Evolutionary conservation across 2,113 vertebrate genomes (phyloP).

Genomic region (Rhegmatorhina hoffmannsi): DNA sequence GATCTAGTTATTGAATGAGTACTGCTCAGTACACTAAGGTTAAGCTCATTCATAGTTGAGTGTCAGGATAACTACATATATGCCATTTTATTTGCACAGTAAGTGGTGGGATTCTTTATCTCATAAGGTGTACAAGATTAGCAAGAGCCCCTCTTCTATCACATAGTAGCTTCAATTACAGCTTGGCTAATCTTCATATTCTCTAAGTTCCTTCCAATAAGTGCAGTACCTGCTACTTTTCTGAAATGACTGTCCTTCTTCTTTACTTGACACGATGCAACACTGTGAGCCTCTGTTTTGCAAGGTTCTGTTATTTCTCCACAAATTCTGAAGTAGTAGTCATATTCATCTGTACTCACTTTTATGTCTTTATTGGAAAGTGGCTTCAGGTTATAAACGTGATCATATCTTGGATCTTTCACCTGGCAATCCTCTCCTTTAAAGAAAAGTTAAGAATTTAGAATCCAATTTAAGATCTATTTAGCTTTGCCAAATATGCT

Average conservation of each 20-base stretch:
- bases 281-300: neutral
- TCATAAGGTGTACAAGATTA: neutral
- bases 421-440: conserved; percentile 88
- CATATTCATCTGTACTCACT: conserved; percentile 77
- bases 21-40: neutral
- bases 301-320: conserved; percentile 76
- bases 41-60: neutral
- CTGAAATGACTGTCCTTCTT: neutral
- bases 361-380: conserved; percentile 77
- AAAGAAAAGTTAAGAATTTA: neutral
- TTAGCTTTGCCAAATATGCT: neutral
- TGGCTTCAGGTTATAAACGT: conserved; percentile 82
- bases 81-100: neutral
- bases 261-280: conserved; percentile 89
- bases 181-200: neutral
- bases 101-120: neutral
- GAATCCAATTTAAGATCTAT: neutral
- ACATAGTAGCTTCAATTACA: neutral
- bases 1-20: neutral
- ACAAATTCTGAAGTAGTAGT: conserved; percentile 89
- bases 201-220: neutral
- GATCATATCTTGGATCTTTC: conserved; percentile 84
- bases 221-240: conserved; percentile 84
- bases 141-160: neutral
- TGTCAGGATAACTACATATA: neutral